A percentile compares a stretch with the other conserved stretches of the same genome.
Conservation (phyloP, 2,113 vertebrate species). For the Trochalopteron elliotii region DNA sequence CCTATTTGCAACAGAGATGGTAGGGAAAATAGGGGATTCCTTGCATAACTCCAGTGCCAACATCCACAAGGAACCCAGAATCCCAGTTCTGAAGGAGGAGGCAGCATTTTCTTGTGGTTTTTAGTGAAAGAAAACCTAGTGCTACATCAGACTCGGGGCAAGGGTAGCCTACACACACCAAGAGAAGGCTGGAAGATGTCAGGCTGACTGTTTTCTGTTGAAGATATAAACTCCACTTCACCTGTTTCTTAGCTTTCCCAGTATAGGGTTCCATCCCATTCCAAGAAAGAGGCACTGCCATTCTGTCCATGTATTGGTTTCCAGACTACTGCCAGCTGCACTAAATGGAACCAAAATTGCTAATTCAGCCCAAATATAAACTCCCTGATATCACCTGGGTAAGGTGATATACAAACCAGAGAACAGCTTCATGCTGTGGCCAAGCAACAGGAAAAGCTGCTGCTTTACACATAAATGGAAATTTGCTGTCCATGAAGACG, state of each 20-base stretch:
- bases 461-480: neutral
- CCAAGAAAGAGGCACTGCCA: neutral
- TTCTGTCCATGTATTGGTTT: neutral
- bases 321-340: neutral
- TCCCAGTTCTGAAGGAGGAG: neutral
- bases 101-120: neutral
- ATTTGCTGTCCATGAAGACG: neutral
- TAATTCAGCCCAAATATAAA: neutral
- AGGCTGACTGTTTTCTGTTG: neutral
- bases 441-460: neutral
- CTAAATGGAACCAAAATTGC: neutral
- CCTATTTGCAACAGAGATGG: neutral
- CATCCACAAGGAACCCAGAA: neutral
- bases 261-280: neutral
- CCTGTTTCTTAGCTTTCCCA: neutral
- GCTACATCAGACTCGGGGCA: neutral
- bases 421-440: neutral
- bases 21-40: neutral
- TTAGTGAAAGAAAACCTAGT: neutral
- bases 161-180: neutral
- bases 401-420: neutral
- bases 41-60: neutral
- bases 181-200: neutral
- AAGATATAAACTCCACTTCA: neutral
- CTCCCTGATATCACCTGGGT: neutral